Evolutionary conservation across 2,113 vertebrate genomes (phyloP).

Genomic region (Myiozetetes cayanensis): DNA sequence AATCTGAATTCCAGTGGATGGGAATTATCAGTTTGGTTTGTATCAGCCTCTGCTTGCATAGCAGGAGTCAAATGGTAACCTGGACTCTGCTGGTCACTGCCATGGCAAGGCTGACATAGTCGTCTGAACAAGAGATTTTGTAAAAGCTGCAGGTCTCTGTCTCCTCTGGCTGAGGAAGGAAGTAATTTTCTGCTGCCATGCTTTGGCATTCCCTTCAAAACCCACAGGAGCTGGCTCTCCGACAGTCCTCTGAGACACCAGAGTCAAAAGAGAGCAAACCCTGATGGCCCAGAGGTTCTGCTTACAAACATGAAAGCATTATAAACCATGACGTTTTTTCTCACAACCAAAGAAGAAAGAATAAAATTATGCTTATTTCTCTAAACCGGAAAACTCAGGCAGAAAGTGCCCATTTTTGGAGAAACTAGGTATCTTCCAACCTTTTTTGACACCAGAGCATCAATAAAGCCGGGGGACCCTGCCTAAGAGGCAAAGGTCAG

Average conservation of each 20-base stretch:
- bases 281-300: not conserved
- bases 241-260: accelerated
- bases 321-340: not conserved
- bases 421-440: not conserved
- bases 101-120: not conserved
- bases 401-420: not conserved
- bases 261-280: not conserved
- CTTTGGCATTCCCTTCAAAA: not conserved
- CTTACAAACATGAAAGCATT: not conserved
- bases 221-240: accelerated
- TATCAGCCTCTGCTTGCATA: not conserved
- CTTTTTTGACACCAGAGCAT: not conserved
- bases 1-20: not conserved
- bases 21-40: not conserved
- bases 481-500: not conserved
- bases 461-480: not conserved
- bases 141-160: not conserved
- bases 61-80: not conserved
- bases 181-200: not conserved
- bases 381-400: not conserved
- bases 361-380: not conserved
- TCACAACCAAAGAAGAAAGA: not conserved
- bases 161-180: not conserved
- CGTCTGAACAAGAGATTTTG: not conserved
- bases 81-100: not conserved